Conservation (phyloP, 2,797 vertebrate genomes). For the Danio jaintianensis region DNA sequence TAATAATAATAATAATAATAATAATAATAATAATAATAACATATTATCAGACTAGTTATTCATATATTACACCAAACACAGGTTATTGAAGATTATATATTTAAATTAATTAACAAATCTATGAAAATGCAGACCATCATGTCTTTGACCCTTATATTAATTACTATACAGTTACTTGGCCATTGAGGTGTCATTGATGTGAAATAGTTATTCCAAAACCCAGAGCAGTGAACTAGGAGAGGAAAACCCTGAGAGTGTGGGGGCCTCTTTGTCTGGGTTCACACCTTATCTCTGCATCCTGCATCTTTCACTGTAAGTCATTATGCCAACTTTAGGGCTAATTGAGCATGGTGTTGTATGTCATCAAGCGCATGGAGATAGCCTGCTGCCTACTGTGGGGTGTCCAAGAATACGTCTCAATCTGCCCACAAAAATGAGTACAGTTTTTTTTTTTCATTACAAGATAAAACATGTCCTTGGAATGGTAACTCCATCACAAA, state of each 20-base stretch:
- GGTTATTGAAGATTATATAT: background rate
- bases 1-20: too few relatives aligned
- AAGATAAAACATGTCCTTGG: constrained; percentile 22
- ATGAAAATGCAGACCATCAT: background rate
- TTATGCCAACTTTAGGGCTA: constrained; percentile 64
- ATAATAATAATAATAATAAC: too few relatives aligned
- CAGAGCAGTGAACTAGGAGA: background rate
- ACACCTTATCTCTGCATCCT: constrained; percentile 32
- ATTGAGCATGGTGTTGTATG: constrained; percentile 60
- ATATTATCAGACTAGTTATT: too few relatives aligned
- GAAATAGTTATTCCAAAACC: constrained; percentile 1
- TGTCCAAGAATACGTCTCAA: constrained; percentile 60
- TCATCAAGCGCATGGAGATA: constrained; percentile 59
- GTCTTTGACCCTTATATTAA: too few relatives aligned
- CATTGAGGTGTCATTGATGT: background rate
- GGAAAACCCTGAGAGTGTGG: constrained; percentile 44
- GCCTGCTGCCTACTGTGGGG: constrained; percentile 57
- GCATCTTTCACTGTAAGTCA: constrained; percentile 54
- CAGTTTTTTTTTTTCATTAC: constrained; percentile 37
- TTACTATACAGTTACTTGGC: background rate
- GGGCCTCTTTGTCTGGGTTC: constrained; percentile 36
- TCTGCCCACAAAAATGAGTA: constrained; percentile 54
- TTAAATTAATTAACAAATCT: background rate
- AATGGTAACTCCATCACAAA: constrained; percentile 30
- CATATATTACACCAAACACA: too few relatives aligned